These are phyloP conservation scores for Actinia tenebrosa DNA, from an alignment of 64 coral and sea anemone genomes.

Conservation along the genomic window DNA sequence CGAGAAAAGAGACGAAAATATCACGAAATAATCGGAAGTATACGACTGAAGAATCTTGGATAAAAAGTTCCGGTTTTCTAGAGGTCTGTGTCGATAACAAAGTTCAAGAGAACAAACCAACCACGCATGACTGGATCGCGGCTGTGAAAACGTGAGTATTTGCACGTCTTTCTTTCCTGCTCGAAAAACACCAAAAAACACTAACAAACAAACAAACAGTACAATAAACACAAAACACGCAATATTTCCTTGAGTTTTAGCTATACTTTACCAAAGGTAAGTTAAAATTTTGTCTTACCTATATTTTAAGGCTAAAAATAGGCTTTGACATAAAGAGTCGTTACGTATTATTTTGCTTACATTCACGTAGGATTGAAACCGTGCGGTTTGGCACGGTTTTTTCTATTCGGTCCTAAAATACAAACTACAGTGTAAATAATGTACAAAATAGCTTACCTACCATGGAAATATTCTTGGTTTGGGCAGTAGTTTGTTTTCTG, in stretches of 20 bases:
- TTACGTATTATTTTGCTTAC: neutral
- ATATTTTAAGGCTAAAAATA: neutral
- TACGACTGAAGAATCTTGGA: neutral
- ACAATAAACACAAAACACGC: neutral
- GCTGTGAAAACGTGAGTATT: neutral
- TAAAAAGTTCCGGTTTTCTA: neutral
- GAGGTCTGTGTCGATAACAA: neutral
- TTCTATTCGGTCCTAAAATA: neutral
- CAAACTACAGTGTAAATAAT: neutral
- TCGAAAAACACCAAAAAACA: neutral
- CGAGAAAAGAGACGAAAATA: neutral
- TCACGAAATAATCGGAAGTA: neutral
- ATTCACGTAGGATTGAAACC: neutral
- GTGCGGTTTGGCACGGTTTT: constrained; percentile 4
- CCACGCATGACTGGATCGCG: neutral
- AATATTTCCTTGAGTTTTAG: neutral
- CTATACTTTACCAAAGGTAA: neutral
- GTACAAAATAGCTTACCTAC: neutral
- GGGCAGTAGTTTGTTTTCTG: neutral
- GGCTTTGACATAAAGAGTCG: neutral
- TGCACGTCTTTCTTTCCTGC: neutral
- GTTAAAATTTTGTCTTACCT: neutral
- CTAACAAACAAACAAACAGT: neutral
- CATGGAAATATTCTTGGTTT: neutral
- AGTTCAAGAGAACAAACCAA: neutral